A percentile compares a stretch with the other conserved stretches of the same genome.
Evolutionary conservation across 92 coral and sea anemone species (phyloP).

Genomic region (Actinostola sp.): DNA sequence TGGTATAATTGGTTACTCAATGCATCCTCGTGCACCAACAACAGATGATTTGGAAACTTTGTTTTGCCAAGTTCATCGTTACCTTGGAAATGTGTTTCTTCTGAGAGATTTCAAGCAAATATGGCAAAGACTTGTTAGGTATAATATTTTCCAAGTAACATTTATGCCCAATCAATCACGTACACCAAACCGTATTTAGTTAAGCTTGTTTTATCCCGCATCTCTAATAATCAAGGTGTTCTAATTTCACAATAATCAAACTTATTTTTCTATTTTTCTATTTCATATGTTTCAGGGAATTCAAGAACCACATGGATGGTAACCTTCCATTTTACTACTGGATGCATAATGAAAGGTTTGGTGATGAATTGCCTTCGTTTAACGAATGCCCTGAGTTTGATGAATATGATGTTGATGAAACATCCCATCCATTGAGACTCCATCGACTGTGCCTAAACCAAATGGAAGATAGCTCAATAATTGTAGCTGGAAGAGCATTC

Average conservation of each 20-base stretch:
- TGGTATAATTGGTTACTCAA: too few relatives aligned
- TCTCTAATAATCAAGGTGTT: too few relatives aligned
- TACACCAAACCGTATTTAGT: too few relatives aligned
- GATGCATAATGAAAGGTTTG: too few relatives aligned
- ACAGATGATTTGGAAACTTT: constrained; percentile 57
- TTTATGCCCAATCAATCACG: too few relatives aligned
- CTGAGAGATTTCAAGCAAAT: constrained; percentile 53
- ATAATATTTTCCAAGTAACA: too few relatives aligned
- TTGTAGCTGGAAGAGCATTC: constrained; percentile 61
- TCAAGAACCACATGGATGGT: constrained; percentile 49
- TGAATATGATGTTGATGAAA: constrained; percentile 31
- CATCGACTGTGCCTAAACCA: constrained; percentile 51
- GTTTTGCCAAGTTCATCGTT: constrained; percentile 37
- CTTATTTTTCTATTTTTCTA: too few relatives aligned
- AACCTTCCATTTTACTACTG: constrained; percentile 58
- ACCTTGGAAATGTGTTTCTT: constrained; percentile 47
- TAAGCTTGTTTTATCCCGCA: too few relatives aligned
- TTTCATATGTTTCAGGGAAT: constrained; percentile 56
- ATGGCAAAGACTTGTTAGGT: constrained; percentile 54
- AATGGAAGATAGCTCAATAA: constrained; percentile 52
- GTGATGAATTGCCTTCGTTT: too few relatives aligned
- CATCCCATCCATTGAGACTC: constrained; percentile 49
- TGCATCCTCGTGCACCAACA: too few relatives aligned
- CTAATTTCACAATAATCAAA: too few relatives aligned
- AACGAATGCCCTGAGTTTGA: too few relatives aligned